Evolutionary conservation across 2,888 invertebrate genomes (phyloP).

Genomic region (Chymomyza caudatula): DNA sequence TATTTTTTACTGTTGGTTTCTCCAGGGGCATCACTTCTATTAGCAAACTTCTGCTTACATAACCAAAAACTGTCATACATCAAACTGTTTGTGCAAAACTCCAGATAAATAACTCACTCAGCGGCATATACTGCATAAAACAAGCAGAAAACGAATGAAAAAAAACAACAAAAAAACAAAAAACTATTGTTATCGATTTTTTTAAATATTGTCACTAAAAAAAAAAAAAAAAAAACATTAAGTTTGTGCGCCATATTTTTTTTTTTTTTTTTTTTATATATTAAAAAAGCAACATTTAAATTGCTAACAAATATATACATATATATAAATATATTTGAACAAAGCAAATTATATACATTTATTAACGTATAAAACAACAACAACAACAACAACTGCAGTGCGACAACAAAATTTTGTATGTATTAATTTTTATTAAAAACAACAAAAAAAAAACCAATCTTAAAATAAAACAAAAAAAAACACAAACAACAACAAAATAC

Average conservation of each 20-base stretch:
- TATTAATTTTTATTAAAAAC: slow-evolving; percentile 64
- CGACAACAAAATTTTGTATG: slow-evolving; percentile 63
- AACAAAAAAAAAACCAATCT: slow-evolving; percentile 32
- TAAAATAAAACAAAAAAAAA: slow-evolving; percentile 32
- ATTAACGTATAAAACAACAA: slow-evolving; percentile 40
- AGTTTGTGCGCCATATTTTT: slow-evolving; percentile 61
- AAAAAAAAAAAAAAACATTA: slow-evolving; percentile 53
- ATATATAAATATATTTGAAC: slow-evolving; percentile 43
- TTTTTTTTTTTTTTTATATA: slow-evolving; percentile 11
- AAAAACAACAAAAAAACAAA: slow-evolving; percentile 17
- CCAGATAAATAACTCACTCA: slow-evolving; percentile 32
- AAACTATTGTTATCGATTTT: slow-evolving; percentile 51
- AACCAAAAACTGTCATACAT: slow-evolving; percentile 50
- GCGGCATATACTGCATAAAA: slow-evolving; percentile 28
- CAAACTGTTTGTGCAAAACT: slow-evolving; percentile 53
- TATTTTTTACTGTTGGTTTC: slow-evolving; percentile 12
- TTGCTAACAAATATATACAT: slow-evolving; percentile 12
- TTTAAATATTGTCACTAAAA: slow-evolving; percentile 40
- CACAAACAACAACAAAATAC: slow-evolving; percentile 36
- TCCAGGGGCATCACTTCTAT: slow-evolving; percentile 49
- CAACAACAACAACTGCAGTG: slow-evolving; percentile 40
- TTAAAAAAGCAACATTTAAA: slow-evolving; percentile 28
- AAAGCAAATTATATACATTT: slow-evolving; percentile 39
- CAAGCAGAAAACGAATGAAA: slow-evolving; percentile 22
- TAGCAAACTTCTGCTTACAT: slow-evolving; percentile 58